Evolutionary conservation across 1,140 invertebrate genomes (phyloP).

Genomic region (Drosophila azteca): DNA sequence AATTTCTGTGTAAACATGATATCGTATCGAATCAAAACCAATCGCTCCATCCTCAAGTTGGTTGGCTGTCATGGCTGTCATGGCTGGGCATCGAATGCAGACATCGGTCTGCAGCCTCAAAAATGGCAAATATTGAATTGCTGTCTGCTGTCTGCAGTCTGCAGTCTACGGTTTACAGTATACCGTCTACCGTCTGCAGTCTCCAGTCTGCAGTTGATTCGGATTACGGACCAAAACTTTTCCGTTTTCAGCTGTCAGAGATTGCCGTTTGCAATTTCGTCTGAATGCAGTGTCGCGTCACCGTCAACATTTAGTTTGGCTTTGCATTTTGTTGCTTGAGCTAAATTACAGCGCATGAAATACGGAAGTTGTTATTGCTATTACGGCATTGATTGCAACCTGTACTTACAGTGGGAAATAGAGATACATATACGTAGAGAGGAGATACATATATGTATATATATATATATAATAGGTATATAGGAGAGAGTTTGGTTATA

Average conservation of each 20-base stretch:
- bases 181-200: not conserved
- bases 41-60: constrained; percentile 6
- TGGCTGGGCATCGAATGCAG: constrained; percentile 38
- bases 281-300: constrained; percentile 28
- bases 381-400: constrained; percentile 60
- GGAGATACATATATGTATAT: too few species aligned
- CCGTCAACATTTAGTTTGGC: constrained; percentile 53
- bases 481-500: too few species aligned
- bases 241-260: not conserved
- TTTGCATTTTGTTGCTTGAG: constrained; percentile 61
- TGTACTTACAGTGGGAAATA: constrained; percentile 33
- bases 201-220: constrained; percentile 14
- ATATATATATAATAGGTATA: too few species aligned
- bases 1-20: constrained; percentile 76
- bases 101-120: constrained; percentile 29
- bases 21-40: constrained; percentile 44
- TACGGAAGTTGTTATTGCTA: constrained; percentile 69
- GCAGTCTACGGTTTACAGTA: constrained; percentile 15
- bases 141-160: constrained; percentile 8
- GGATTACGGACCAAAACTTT: constrained; percentile 12
- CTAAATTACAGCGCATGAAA: constrained; percentile 70
- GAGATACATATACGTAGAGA: too few species aligned
- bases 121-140: constrained; percentile 65
- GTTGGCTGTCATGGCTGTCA: not conserved
- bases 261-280: not conserved